Evolutionary conservation across 2,797 vertebrate species (phyloP).

Genomic region (Propithecus deckenii): DNA sequence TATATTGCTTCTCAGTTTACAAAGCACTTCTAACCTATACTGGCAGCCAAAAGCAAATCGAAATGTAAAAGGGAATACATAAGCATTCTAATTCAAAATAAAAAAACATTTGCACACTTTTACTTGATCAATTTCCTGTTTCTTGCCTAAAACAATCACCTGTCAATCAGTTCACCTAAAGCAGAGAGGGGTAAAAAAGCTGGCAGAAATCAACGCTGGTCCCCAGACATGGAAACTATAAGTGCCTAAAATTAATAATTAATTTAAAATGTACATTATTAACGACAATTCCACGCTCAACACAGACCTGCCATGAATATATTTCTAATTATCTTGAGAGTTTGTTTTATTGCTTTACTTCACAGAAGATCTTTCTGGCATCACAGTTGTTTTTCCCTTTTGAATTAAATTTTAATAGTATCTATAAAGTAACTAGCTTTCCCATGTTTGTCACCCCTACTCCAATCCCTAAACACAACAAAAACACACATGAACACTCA

Average conservation of each 20-base stretch:
- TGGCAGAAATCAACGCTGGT: not conserved
- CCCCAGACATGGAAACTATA: not conserved
- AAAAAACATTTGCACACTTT: not conserved
- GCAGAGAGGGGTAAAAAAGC: not conserved
- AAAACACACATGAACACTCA: not conserved
- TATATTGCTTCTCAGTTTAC: not conserved
- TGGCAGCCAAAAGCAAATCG: slow-evolving; percentile 35
- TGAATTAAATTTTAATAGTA: slow-evolving; percentile 30
- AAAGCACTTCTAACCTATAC: not conserved
- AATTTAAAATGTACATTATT: not conserved
- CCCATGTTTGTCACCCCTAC: not conserved
- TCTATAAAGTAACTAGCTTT: not conserved
- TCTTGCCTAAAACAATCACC: slow-evolving; percentile 25
- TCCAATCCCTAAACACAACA: not conserved
- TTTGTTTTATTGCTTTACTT: not conserved
- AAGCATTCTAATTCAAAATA: slow-evolving; percentile 29
- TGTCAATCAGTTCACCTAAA: slow-evolving; percentile 12
- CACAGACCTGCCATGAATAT: not conserved
- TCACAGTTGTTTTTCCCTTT: not conserved
- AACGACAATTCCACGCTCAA: not conserved
- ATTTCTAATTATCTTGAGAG: not conserved
- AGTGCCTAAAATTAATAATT: slow-evolving; percentile 19
- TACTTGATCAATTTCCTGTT: slow-evolving; percentile 18
- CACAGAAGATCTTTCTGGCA: not conserved
- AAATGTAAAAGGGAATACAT: slow-evolving; percentile 7